Evolutionary conservation across 2,113 vertebrate species (phyloP), one percentile per base, ranked within the genome.

Genomic region (Phyllostomus discolor): DNA sequence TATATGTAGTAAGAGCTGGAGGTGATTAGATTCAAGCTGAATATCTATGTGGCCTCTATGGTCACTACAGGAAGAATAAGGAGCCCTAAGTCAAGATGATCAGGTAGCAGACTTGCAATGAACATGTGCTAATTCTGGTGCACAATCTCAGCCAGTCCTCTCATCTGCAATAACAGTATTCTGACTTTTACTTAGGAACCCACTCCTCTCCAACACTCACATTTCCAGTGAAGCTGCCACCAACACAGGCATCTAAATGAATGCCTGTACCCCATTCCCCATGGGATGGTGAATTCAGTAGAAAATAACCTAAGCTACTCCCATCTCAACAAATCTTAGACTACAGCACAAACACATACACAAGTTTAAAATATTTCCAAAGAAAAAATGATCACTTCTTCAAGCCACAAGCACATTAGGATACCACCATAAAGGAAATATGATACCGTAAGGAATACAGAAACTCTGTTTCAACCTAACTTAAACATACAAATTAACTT

Each of bases 401-500:
- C 19, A 66, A 57, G 22, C 81, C 46, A 94, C 10, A 86, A 94
- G 22, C 33, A 50, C 0, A 28, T 15, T 16, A 94, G 24, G 26
- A n/a, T 57, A 46, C 43, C n/a, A 73, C 66, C 26, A 78, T n/a
- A 93, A 83, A 88, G 54, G 17, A 88, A 90, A 70, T 41, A 57
- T 24, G 69, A 70, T 50, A 82, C 41, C 41, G 69, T 94, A 92
- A 85, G n/a, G 54, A 75, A 69, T 38, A 82, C 31, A 76, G 15
- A 82, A 52, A 91, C 28, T 79, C 52, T 46, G 46, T 19, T 84
- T 91, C 17, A 80, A 50, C 57, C 46, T 88, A 84, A 84, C 57
- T 91, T 66, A 95, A 88, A 85, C 52, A 35, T 76, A 86, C 59
- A 93, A 80, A 85, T 76, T 54, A 62, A 92, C 35, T 86, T 91